Base-by-base conservation (phyloP, 2,797 vertebrate species). In the Lates japonicus region DNA sequence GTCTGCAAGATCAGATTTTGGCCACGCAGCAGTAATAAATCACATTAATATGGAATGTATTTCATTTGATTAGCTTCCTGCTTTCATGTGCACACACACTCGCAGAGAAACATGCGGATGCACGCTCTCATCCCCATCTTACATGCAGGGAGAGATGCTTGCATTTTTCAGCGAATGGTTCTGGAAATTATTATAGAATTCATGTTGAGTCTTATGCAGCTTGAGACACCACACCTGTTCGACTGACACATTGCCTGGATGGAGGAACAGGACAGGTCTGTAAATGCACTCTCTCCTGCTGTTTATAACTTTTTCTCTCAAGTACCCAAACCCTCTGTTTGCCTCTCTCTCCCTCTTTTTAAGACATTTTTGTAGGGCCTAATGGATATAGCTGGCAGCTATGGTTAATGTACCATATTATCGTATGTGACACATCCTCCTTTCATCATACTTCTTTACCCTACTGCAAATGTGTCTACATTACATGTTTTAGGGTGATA, bases 41-140 rank as follows among this genome's bases (percentile, higher is more conserved):
- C 94, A 95, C 87, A 92, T 91, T 93, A 90, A 87, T 92, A 93
- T 88, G 88, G 90, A 94, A 90, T 90, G 90, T 74, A 80, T 87
- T 94, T 89, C 83, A 86, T 89, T 81, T 94, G 92, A 95, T 94
- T 95, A 91, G 93, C 84, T 95, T 93, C 92, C 92, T 94, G 93
- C 78, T 59, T 81, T 66, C 35, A 54, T 77, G 64, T 58, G 48
- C 46, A 35, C 46, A 20, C 52, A 46, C 65, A n/a, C 70, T 29
- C 25, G 55, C 60, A 81, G 54, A 82, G 51, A 69, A 12, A 33
- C 76, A 63, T 59, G 33, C 64, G 69, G 60, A 81, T 61, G 70
- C 80, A 72, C 52, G 72, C 44, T 57, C 65, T 49, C 74, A 65
- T 37, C 63, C 44, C 81, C 22, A 25, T 84, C 39, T 55, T 78